Base-by-base conservation (phyloP, 2,113 vertebrate genomes). In the Corythornis cristatus region DNA sequence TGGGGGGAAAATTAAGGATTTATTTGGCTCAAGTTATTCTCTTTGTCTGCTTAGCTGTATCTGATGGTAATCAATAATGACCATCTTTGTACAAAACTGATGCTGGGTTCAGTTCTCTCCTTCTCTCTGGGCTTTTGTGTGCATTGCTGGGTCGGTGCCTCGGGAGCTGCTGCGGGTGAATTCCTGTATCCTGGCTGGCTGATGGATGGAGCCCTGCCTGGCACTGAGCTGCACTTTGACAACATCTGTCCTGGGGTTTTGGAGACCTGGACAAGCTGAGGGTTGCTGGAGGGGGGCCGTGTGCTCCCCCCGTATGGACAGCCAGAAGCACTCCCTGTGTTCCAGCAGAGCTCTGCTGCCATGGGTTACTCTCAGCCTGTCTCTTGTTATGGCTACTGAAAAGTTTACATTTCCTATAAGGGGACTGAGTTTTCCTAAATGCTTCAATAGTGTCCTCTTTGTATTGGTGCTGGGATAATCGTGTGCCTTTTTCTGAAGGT, bases 21-120 rank as follows among this genome's bases (percentile, higher is more conserved):
- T 90, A 64, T 96, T 95, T 95, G 91, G 73, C 73, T 87, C 31
- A 29, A 77, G 75, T 95, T 87, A 67, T 86, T 95, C 76, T 83
- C 93, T 93, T 93, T 95, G 89, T 95, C 72, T 95, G 72, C 57
- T 56, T 88, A 53, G 68, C 65, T 45, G 72, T 71, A 48, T 78
- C 76, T 94, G 92, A 53, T 83, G 87, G 77, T 48, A 93, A 88
- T 91, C 79, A 74, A 25, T 88, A 93, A 93, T 72, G 79, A 67
- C 53, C 48, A 46, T 93, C 80, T 81, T 89, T 2, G 5, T 65
- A 19, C 35, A 31, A 77, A 95, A 60, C 43, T 31, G 67, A 8
- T 33, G n/a, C 67, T 76, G 90, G 74, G 73, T 90, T 66, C 54
- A 83, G 73, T 92, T 64, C 33, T 78, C 45, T 56, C 54, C 25